Percentiles rank a stretch among this genome's conserved stretches.
These are phyloP conservation scores for Aurelia aurita complex sp. Pacific DNA, from an alignment of 30 jellyfish, hydroid and myxozoan species.

Conservation along the genomic window DNA sequence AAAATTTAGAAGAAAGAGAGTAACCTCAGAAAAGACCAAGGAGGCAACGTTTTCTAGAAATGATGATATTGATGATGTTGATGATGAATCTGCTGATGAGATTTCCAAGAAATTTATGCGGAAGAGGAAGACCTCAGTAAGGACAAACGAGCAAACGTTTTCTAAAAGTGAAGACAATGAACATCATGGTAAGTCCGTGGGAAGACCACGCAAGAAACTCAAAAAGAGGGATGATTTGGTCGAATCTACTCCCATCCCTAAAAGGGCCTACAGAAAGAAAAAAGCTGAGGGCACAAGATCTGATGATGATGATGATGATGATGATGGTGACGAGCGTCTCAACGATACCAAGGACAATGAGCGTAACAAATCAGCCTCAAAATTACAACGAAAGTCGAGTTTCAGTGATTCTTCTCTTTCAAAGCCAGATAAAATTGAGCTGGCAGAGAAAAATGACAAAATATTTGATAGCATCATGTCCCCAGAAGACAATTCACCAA, in stretches of 20 bases:
- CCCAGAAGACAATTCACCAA: too few relatives aligned
- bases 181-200: too few relatives aligned
- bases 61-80: conserved; percentile 6
- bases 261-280: background rate
- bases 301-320: background rate
- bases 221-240: background rate
- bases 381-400: too few relatives aligned
- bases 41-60: background rate
- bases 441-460: too few relatives aligned
- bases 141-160: background rate
- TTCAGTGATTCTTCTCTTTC: too few relatives aligned
- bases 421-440: too few relatives aligned
- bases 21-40: background rate
- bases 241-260: background rate
- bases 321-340: background rate
- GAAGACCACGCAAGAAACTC: background rate
- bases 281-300: background rate
- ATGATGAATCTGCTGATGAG: conserved; percentile 31
- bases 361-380: too few relatives aligned
- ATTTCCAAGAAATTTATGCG: conserved; percentile 36
- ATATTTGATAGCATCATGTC: too few relatives aligned
- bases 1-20: conserved; percentile 1
- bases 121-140: conserved; percentile 16
- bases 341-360: background rate
- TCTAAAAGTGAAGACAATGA: background rate